Conservation (phyloP, 2,797 vertebrate species). For the Sebastes nivosus region DNA sequence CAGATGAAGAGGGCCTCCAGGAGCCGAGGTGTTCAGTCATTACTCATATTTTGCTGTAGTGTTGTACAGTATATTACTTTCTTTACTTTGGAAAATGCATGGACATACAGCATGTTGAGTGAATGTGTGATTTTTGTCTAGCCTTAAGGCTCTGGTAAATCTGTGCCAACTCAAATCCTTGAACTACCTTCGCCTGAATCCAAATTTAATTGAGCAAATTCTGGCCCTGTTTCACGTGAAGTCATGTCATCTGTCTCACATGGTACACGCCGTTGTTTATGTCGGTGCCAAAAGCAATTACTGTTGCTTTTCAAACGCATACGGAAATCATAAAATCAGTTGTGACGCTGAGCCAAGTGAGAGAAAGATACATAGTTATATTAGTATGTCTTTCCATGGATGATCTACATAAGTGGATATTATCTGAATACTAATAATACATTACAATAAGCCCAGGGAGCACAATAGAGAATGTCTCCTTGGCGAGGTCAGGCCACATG, state of each 20-base stretch:
- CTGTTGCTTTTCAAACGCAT: slow-evolving; percentile 23
- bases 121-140: slow-evolving; percentile 29
- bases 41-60: slow-evolving; percentile 13
- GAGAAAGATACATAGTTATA: slow-evolving; percentile 9
- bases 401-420: slow-evolving; percentile 38
- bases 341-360: slow-evolving; percentile 8
- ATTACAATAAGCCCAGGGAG: slow-evolving; percentile 33
- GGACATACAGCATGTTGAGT: slow-evolving; percentile 60
- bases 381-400: slow-evolving; percentile 33
- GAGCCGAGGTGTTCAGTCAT: slow-evolving; percentile 21
- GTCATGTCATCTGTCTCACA: slow-evolving; percentile 29
- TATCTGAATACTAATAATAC: slow-evolving; percentile 59
- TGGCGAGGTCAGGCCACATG: slow-evolving; percentile 55
- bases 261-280: slow-evolving; percentile 29
- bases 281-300: slow-evolving; percentile 25
- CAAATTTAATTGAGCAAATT: slow-evolving; percentile 54
- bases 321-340: slow-evolving; percentile 16
- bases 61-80: slow-evolving; percentile 31
- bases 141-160: slow-evolving; percentile 39
- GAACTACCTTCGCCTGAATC: slow-evolving; percentile 61
- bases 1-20: slow-evolving; percentile 44
- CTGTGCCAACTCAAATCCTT: slow-evolving; percentile 63
- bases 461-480: slow-evolving; percentile 51
- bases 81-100: slow-evolving; percentile 43
- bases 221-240: slow-evolving; percentile 46